Percentiles rank a stretch among this genome's conserved stretches.
Conservation (phyloP, 2,888 invertebrate species). For the Bembecia ichneumoniformis region DNA sequence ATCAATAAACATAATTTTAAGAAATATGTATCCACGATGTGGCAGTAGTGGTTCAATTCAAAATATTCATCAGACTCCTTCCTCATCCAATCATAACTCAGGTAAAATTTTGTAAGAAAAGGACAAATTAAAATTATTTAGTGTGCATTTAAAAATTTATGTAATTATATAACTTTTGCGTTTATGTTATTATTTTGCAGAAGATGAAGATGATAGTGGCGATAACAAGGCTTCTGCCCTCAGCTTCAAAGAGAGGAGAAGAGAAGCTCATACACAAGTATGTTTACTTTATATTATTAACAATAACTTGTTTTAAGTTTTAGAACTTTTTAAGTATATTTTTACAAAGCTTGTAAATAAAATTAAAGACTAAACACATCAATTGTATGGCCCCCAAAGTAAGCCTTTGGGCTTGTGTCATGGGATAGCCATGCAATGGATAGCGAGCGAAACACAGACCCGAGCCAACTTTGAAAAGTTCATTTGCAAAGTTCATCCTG, state of each 20-base stretch:
- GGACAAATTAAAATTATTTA: neutral
- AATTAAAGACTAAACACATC: too few species aligned
- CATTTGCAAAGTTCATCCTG: too few species aligned
- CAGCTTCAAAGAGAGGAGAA: conserved; percentile 92
- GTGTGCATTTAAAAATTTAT: conserved; percentile 1
- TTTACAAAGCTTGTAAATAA: too few species aligned
- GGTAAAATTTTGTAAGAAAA: conserved; percentile 59
- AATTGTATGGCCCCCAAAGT: too few species aligned
- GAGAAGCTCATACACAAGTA: conserved; percentile 91
- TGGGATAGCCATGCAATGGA: too few species aligned
- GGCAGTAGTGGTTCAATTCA: conserved; percentile 85
- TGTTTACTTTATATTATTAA: neutral
- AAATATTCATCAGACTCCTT: conserved; percentile 81
- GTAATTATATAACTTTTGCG: neutral
- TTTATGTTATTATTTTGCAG: conserved; percentile 29
- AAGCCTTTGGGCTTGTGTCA: too few species aligned
- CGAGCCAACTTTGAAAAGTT: too few species aligned
- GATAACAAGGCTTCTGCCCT: conserved; percentile 75
- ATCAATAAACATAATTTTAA: conserved; percentile 6
- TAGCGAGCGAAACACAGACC: too few species aligned
- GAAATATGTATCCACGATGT: conserved; percentile 77
- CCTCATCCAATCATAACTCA: conserved; percentile 85
- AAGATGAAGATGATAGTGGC: conserved; percentile 76
- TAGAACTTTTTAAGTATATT: too few species aligned
- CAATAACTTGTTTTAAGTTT: neutral